Percentiles rank a stretch among this genome's conserved stretches.
Evolutionary conservation across 2,113 vertebrate genomes (phyloP).

Genomic region (Talpa occidentalis): DNA sequence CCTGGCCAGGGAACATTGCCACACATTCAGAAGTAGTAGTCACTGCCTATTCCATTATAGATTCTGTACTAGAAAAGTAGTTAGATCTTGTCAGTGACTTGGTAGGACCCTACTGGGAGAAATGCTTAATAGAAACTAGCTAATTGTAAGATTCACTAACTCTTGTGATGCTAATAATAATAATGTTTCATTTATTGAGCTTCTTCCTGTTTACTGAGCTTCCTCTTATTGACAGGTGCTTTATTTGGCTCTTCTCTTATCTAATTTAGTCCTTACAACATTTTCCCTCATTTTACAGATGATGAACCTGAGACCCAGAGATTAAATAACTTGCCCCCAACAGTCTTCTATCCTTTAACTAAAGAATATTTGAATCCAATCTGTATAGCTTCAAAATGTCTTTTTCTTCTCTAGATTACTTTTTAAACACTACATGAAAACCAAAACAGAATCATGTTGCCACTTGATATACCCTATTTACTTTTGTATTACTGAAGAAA

Average conservation of each 20-base stretch:
- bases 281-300: slow-evolving; percentile 9
- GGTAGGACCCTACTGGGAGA: neutral
- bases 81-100: neutral
- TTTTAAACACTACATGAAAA: neutral
- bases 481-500: neutral
- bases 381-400: neutral
- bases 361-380: neutral
- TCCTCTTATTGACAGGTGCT: neutral
- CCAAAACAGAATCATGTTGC: neutral
- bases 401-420: neutral
- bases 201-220: neutral
- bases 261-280: neutral
- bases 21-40: neutral
- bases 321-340: slow-evolving; percentile 1
- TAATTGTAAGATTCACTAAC: slow-evolving; percentile 22
- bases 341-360: neutral
- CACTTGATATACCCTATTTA: neutral
- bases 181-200: slow-evolving; percentile 19
- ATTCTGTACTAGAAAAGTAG: neutral
- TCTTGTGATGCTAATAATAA: neutral
- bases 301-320: neutral
- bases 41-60: neutral
- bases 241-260: slow-evolving; percentile 14
- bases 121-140: slow-evolving; percentile 13
- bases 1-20: slow-evolving; percentile 7